Evolutionary conservation across 2,113 vertebrate species (phyloP), one percentile per base, ranked within the genome.

Genomic region (Chloroceryle aenea): DNA sequence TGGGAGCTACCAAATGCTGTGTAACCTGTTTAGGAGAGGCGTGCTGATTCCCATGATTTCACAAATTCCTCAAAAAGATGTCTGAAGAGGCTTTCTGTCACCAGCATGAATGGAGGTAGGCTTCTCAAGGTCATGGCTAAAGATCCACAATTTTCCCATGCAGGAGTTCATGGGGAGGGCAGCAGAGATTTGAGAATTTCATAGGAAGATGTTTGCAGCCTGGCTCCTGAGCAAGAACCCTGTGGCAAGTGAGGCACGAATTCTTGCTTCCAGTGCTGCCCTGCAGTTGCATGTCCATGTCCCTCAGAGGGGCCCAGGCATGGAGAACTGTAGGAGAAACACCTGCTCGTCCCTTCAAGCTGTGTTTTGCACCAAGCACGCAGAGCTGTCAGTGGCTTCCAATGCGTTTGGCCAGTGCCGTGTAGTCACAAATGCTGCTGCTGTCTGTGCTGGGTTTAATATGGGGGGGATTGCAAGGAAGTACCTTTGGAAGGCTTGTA

Each of bases 381-480:
- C 4, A 25, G 68, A 89, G 55, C 75, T 58, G n/a, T 36, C 88
- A 42, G 29, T 12, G 87, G 56, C 87, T 90, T 64, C 38, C 34
- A 13, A 19, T 8, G 48, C 4, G 0, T 68, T 89, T 56, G 69
- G 61, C 56, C 3, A 1, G 18, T 68, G 73, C 56, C 75, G 43
- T 0, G 0, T n/a, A 15, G 58, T 87, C 77, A 68, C 84, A 87
- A 71, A 72, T 68, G 82, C 12, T 66, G 87, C 91, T 87, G 89
- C 93, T 95, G 83, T 79, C 77, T 91, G 62, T 48, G 53, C 69
- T 90, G 89, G 55, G 40, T 92, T 95, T 95, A 61, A 95, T 95
- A 89, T 79, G 62, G 5, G 19, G 64, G 26, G 16, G 30, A 89
- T 76, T 94, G 89, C 81, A 87, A 64, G 66, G 68, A 92, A 89